phyloP scores from a whole-genome alignment of 37 sponge, comb jelly and placozoan species.

The Agelas oroides region DNA sequence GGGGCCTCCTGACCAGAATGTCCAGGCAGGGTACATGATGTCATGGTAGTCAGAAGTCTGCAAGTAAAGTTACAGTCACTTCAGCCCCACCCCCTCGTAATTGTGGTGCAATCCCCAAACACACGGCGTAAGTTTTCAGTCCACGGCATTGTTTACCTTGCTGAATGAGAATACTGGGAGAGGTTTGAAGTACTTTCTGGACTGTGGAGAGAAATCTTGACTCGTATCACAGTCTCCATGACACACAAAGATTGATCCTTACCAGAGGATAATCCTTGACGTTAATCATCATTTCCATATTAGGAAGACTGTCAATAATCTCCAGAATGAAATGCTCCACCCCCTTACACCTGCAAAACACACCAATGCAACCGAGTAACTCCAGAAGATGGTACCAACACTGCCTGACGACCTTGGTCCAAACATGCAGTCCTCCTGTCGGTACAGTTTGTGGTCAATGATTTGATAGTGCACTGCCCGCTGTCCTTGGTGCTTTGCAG shows the following conservation, averaged over 20 bases:
- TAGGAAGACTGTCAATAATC: conserved; percentile 59
- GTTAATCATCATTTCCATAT: conserved; percentile 88
- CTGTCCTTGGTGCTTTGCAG: conserved; percentile 25
- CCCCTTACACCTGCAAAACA: conserved; percentile 90
- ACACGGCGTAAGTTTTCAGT: too few relatives aligned
- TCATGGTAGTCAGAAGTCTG: conserved; percentile 77
- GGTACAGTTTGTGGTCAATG: conserved; percentile 69
- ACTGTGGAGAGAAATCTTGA: conserved; percentile 54
- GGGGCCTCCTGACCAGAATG: conserved; percentile 94
- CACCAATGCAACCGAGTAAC: too few relatives aligned
- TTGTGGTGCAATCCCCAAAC: too few relatives aligned
- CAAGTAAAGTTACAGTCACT: background rate
- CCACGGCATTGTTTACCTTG: conserved; percentile 55
- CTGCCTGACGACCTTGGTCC: conserved; percentile 40
- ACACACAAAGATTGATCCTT: conserved; percentile 1
- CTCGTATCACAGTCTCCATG: background rate
- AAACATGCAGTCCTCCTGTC: conserved; percentile 77
- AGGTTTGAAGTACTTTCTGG: conserved; percentile 47
- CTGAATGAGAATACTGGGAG: conserved; percentile 91
- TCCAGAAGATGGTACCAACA: too few relatives aligned
- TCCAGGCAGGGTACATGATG: conserved; percentile 96
- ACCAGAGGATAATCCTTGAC: conserved; percentile 82
- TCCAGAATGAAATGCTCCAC: conserved; percentile 86
- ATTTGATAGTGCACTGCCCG: conserved; percentile 82
- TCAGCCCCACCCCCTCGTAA: background rate